phyloP scores from a whole-genome alignment of 2,797 vertebrate genomes.

The Ispidina lecontei region DNA sequence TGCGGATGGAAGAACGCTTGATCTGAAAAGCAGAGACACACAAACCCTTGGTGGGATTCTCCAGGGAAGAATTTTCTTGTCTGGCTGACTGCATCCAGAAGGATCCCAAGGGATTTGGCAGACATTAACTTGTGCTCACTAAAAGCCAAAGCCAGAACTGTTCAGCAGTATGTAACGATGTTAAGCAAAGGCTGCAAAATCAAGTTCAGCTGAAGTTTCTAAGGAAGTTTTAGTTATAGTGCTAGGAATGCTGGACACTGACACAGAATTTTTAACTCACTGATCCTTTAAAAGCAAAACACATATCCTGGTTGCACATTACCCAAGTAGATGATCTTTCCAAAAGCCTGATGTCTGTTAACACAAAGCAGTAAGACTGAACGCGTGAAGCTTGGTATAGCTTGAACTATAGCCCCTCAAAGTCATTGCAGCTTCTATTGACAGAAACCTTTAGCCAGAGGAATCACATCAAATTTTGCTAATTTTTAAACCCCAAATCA shows the following conservation, averaged over 20 bases:
- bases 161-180: background rate
- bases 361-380: background rate
- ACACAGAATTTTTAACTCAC: background rate
- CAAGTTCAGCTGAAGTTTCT: background rate
- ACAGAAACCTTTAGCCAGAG: background rate
- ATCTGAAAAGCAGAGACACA: slow-evolving; percentile 80
- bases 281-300: slow-evolving; percentile 4
- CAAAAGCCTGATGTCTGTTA: background rate
- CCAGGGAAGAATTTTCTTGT: background rate
- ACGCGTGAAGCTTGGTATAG: background rate
- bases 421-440: background rate
- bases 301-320: background rate
- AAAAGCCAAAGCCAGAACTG: background rate
- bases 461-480: background rate
- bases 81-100: background rate
- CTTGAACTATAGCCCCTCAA: background rate
- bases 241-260: background rate
- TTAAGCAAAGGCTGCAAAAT: background rate
- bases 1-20: slow-evolving; percentile 95
- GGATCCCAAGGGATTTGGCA: background rate
- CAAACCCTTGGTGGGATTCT: background rate
- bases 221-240: background rate
- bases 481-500: background rate
- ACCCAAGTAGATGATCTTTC: background rate
- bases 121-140: background rate